Evolutionary conservation across 2,888 invertebrate genomes (phyloP).

Genomic region (Hypomecis punctinalis): DNA sequence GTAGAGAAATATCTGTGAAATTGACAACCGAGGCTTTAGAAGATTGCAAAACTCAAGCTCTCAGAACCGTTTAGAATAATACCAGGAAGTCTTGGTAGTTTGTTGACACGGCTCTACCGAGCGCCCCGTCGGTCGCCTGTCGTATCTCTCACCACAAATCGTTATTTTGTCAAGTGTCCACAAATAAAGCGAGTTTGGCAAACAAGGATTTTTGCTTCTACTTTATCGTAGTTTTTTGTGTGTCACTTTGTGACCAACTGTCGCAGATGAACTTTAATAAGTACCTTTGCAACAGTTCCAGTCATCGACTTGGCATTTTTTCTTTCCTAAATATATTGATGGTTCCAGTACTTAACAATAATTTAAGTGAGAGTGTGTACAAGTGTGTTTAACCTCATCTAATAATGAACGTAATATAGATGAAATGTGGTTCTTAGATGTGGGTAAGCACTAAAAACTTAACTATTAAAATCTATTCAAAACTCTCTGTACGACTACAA

Average conservation of each 20-base stretch:
- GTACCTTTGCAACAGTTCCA: not conserved
- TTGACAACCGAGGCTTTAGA: not conserved
- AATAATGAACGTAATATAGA: no score
- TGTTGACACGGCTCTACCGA: slow-evolving; percentile 17
- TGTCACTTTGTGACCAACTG: not conserved
- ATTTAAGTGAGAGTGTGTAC: not conserved
- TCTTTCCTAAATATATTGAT: no score
- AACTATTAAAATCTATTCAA: no score
- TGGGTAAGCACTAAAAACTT: no score
- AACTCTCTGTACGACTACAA: no score
- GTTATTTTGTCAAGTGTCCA: slow-evolving; percentile 28
- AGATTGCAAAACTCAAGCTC: not conserved
- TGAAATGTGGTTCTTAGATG: not conserved
- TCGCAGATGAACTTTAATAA: no score
- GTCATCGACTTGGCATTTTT: no score
- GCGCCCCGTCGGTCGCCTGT: slow-evolving; percentile 5
- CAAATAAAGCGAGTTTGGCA: slow-evolving; percentile 27
- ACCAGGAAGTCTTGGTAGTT: slow-evolving; percentile 6
- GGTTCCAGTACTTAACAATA: no score
- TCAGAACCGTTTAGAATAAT: not conserved
- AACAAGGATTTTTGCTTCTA: slow-evolving; percentile 24
- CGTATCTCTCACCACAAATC: slow-evolving; percentile 23
- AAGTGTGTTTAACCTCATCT: not conserved
- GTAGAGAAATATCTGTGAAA: no score
- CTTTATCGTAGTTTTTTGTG: slow-evolving; percentile 13